A percentile compares a stretch with the other conserved stretches of the same genome.
Evolutionary conservation across 2,113 vertebrate genomes (phyloP).

Genomic region (Cyprinodon variegatus): DNA sequence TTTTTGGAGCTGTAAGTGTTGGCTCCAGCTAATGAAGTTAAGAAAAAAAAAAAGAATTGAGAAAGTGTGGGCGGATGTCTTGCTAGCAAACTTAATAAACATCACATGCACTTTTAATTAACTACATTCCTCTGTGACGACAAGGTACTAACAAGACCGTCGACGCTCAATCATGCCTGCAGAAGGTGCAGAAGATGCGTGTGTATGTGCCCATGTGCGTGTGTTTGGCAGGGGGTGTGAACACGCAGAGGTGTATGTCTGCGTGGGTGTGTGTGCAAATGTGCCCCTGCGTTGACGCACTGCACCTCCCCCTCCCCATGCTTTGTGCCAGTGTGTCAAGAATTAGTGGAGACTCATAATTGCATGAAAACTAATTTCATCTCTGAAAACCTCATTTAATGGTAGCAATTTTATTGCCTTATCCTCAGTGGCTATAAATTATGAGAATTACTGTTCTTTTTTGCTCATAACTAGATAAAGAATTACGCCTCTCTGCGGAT

Average conservation of each 20-base stretch:
- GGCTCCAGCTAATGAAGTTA: constrained; percentile 62
- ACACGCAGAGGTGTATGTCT: constrained; percentile 13
- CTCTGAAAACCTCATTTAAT: constrained; percentile 73
- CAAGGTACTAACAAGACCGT: constrained; percentile 71
- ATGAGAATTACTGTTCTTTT: constrained; percentile 66
- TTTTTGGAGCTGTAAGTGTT: constrained; percentile 32
- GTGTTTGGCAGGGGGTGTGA: constrained; percentile 4
- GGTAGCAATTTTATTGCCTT: constrained; percentile 65
- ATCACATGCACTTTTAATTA: constrained; percentile 73
- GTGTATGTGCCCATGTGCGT: constrained; percentile 9
- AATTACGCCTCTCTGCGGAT: constrained; percentile 62
- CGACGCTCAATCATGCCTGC: constrained; percentile 53
- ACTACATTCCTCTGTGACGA: constrained; percentile 61
- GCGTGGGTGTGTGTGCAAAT: constrained; percentile 11
- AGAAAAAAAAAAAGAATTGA: constrained; percentile 37
- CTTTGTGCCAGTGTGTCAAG: constrained; percentile 64
- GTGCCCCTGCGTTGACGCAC: constrained; percentile 1
- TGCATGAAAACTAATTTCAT: constrained; percentile 79
- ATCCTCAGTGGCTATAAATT: constrained; percentile 68
- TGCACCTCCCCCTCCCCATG: constrained; percentile 43
- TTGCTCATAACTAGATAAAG: constrained; percentile 56
- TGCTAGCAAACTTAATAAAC: constrained; percentile 66
- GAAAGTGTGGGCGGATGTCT: constrained; percentile 62
- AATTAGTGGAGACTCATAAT: constrained; percentile 73
- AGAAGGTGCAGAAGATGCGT: constrained; percentile 34